Conservation (phyloP, 2,113 vertebrate species). For the Antechinus flavipes region DNA sequence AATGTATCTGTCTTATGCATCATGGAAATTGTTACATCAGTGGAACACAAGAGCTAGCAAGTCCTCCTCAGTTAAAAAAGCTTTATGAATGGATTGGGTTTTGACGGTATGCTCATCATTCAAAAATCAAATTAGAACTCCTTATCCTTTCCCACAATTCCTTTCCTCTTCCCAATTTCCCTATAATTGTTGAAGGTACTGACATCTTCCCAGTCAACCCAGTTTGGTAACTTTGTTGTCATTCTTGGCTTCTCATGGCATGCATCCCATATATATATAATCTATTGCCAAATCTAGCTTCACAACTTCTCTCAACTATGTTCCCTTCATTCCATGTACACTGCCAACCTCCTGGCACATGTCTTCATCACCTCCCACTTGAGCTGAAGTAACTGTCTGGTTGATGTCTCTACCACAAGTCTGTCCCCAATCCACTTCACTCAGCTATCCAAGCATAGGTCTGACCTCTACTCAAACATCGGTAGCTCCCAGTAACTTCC, state of each 20-base stretch:
- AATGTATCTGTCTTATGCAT: not conserved
- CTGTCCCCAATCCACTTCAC: not conserved
- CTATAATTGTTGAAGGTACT: not conserved
- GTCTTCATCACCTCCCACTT: not conserved
- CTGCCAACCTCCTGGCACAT: not conserved
- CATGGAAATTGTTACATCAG: not conserved
- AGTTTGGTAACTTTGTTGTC: not conserved
- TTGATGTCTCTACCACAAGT: not conserved
- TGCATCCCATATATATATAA: not conserved
- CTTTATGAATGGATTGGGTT: not conserved
- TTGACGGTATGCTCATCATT: not conserved
- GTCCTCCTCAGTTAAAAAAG: not conserved
- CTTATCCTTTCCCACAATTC: not conserved
- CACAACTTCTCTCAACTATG: not conserved
- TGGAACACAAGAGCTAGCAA: not conserved
- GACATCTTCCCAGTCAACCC: not conserved
- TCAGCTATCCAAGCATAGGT: not conserved
- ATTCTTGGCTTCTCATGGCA: not conserved
- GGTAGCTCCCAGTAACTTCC: not conserved
- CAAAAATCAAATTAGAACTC: not conserved
- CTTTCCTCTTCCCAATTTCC: not conserved
- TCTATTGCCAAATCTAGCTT: not conserved
- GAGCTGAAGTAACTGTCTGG: not conserved
- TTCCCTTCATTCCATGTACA: not conserved
- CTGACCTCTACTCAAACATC: too few species aligned